Conservation (phyloP, 2,888 invertebrate species). For the Agrochola circellaris region DNA sequence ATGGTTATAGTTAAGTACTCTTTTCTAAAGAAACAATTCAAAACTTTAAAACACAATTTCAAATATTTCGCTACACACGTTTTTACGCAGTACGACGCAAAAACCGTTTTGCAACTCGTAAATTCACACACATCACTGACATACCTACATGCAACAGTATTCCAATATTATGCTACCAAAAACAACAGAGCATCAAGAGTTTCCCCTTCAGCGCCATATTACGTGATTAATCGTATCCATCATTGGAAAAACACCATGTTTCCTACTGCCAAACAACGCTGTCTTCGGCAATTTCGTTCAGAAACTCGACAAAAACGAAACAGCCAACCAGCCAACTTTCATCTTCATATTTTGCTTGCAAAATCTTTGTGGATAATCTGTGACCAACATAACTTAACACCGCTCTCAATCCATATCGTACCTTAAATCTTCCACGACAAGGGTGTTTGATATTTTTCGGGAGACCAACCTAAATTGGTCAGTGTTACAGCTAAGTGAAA, state of each 20-base stretch:
- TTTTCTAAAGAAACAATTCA: background rate
- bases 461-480: slow-evolving; percentile 46
- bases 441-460: background rate
- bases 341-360: slow-evolving; percentile 76
- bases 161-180: slow-evolving; percentile 41
- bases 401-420: background rate
- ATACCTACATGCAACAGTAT: slow-evolving; percentile 2
- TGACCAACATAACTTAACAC: slow-evolving; percentile 54
- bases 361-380: slow-evolving; percentile 72
- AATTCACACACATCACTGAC: background rate
- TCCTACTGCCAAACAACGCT: slow-evolving; percentile 63
- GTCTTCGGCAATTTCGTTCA: slow-evolving; percentile 71
- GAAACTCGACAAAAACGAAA: slow-evolving; percentile 72
- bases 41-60: background rate
- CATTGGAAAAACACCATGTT: slow-evolving; percentile 66
- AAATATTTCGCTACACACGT: background rate
- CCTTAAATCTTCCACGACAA: rapidly evolving
- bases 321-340: slow-evolving; percentile 72
- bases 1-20: background rate
- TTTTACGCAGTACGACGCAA: no score
- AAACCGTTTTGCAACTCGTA: background rate
- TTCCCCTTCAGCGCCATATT: slow-evolving; percentile 66
- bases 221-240: slow-evolving; percentile 71
- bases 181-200: slow-evolving; percentile 53
- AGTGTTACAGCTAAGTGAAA: slow-evolving; percentile 67